Evolutionary conservation across 2,113 vertebrate species (phyloP), one percentile per base, ranked within the genome.

Genomic region (Cololabis saira): DNA sequence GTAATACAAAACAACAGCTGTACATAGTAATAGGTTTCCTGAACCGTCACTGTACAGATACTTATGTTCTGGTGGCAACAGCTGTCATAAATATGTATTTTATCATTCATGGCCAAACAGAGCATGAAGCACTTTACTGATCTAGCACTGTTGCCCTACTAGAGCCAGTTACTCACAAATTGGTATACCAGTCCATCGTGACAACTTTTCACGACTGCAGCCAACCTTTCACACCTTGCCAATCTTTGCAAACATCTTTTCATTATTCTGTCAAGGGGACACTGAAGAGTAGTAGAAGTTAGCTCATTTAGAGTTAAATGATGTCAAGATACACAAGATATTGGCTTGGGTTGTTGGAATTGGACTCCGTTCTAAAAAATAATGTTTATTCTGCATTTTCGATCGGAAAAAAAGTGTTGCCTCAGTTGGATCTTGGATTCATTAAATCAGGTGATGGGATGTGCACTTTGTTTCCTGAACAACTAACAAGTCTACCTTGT

Each of bases 201-300:
- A 4, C 33, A 7, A 37, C 10, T 3, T 37, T 37, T 37, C 2
- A 37, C 10, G 3, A 37, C 3, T 37, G 33, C 33, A 37, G 33
- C n/a, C n/a, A n/a, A n/a, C n/a, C n/a, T 37, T 37, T 37, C 47
- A 51, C 45, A 37, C 51, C 73, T 24, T 6, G 15, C 42, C 41
- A 5, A 70, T 62, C 71, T 77, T 66, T 75, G 60, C 33, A 48
- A 24, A 33, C 7, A 2, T 33, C 73, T 53, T 80, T 59, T 68
- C 71, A 58, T 70, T 50, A 54, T 60, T 56, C 37, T 71, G 67
- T 76, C 62, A 61, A 49, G 17, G 19, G 22, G 30, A 9, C 42
- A 59, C 48, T 49, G 71, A 55, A 10, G 5, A 16, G 30, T n/a
- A 53, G 58, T 42, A 2, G 13, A 37, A 21, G 19, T 37, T 42